Evolutionary conservation across 2,797 vertebrate genomes (phyloP).

Genomic region (Oceanodroma leucorhoa): DNA sequence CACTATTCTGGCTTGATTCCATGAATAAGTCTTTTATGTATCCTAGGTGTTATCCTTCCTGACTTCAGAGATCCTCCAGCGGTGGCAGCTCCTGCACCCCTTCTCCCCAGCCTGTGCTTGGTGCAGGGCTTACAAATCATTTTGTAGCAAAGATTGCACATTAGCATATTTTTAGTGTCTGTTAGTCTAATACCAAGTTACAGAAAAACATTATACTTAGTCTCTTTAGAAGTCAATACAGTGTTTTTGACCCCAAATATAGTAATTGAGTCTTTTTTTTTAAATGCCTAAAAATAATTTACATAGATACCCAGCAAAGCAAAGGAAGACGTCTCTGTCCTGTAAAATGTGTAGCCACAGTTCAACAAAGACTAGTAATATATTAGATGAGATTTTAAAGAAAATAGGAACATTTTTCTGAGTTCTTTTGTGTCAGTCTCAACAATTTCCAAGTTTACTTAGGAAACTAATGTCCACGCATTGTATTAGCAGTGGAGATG

Average conservation of each 20-base stretch:
- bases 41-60: not conserved
- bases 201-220: not conserved
- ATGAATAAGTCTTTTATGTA: not conserved
- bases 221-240: not conserved
- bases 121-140: not conserved
- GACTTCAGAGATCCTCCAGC: not conserved
- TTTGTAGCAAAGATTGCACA: not conserved
- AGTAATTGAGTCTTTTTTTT: not conserved
- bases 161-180: not conserved
- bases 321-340: not conserved
- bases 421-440: not conserved
- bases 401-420: not conserved
- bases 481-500: not conserved
- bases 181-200: not conserved
- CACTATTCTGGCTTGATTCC: not conserved
- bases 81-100: not conserved
- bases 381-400: not conserved
- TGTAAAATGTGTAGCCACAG: not conserved
- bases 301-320: accelerated
- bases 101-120: not conserved
- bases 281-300: not conserved
- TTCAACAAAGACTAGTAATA: not conserved
- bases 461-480: not conserved
- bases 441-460: not conserved
- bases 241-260: not conserved